Evolutionary conservation across 2,888 invertebrate genomes (phyloP).

Genomic region (Fabriciana adippe): DNA sequence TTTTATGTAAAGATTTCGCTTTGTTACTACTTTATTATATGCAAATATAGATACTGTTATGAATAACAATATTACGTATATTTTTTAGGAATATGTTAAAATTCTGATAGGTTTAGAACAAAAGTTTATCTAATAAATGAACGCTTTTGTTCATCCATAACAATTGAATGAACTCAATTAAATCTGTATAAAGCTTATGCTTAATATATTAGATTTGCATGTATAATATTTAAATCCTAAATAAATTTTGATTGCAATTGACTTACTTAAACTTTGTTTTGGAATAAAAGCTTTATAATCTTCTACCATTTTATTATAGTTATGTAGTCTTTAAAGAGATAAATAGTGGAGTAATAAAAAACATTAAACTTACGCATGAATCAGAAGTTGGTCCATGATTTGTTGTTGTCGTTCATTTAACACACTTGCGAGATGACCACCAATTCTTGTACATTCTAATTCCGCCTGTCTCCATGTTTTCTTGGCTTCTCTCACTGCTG

Average conservation of each 20-base stretch:
- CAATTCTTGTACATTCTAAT: conserved; percentile 83
- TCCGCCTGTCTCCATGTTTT: conserved; percentile 87
- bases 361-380: conserved; percentile 82
- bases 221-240: not conserved
- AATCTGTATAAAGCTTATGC: conserved; percentile 11
- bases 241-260: not conserved
- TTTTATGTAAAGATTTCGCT: no score
- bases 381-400: conserved; percentile 84
- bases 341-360: not conserved
- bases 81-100: conserved; percentile 4
- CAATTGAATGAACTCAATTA: conserved; percentile 9
- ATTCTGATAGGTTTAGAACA: conserved; percentile 10
- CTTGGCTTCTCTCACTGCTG: conserved; percentile 81
- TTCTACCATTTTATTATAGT: not conserved
- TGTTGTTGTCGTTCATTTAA: conserved; percentile 84
- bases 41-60: no score
- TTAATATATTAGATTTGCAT: conserved; percentile 8
- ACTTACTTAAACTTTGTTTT: not conserved
- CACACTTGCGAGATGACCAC: conserved; percentile 87
- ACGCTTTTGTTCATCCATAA: conserved; percentile 5
- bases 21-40: no score
- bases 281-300: not conserved
- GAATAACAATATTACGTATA: conserved; percentile 12
- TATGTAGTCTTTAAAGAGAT: not conserved
- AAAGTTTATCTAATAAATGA: conserved; percentile 8